Conservation (phyloP, 2,113 vertebrate genomes). For the Dasyurus viverrinus region DNA sequence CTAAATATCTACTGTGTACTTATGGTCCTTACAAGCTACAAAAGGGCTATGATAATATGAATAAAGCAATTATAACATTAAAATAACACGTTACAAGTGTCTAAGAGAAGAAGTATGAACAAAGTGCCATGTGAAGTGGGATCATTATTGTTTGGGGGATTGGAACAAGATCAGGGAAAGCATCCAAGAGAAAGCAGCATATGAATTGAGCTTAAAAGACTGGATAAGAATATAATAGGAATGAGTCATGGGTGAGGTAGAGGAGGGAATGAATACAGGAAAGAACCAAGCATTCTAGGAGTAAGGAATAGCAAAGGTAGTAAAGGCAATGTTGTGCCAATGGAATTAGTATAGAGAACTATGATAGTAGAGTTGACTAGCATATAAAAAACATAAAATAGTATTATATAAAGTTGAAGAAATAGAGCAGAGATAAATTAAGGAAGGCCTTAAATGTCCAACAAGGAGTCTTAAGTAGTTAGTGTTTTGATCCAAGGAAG, state of each 20-base stretch:
- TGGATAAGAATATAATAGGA: background rate
- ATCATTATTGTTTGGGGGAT: background rate
- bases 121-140: background rate
- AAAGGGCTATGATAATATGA: background rate
- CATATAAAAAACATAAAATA: background rate
- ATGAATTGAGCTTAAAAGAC: background rate
- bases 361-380: background rate
- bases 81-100: background rate
- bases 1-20: background rate
- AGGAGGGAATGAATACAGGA: background rate
- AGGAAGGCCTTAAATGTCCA: background rate
- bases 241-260: background rate
- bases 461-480: background rate
- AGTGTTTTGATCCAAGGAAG: background rate
- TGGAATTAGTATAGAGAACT: background rate
- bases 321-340: background rate
- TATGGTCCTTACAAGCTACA: background rate
- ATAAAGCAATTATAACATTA: background rate
- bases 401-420: background rate
- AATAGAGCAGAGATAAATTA: background rate
- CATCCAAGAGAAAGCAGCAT: background rate
- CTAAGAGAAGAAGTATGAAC: background rate
- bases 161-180: background rate
- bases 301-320: constrained; percentile 3
- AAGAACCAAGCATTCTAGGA: constrained; percentile 17